Percentiles rank a stretch among this genome's conserved stretches.
These are phyloP conservation scores for Platysternon megacephalum DNA, from an alignment of 2,113 vertebrate genomes.

Conservation along the genomic window DNA sequence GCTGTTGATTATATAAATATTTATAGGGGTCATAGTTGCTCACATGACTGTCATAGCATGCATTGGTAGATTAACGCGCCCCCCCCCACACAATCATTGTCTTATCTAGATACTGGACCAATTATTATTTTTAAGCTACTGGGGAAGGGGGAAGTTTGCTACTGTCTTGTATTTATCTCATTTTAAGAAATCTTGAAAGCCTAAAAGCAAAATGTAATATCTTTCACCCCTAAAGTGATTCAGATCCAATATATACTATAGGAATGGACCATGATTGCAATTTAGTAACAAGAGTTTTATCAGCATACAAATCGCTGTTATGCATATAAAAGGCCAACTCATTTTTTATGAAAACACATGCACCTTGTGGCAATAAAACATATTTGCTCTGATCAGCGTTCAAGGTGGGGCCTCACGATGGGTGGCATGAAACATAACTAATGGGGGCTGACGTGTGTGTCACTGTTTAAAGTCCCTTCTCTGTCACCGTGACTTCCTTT, in stretches of 20 bases:
- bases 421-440: conserved; percentile 1
- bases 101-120: neutral
- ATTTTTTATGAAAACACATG: neutral
- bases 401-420: neutral
- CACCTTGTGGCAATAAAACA: neutral
- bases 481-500: neutral
- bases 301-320: neutral
- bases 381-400: conserved; percentile 46
- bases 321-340: neutral
- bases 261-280: neutral
- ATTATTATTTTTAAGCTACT: neutral
- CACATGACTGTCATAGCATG: neutral
- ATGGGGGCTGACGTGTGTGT: neutral
- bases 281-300: neutral
- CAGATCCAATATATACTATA: neutral
- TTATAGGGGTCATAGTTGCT: neutral
- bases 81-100: neutral
- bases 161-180: neutral
- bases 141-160: neutral
- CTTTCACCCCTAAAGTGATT: neutral
- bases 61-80: neutral
- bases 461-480: conserved; percentile 45
- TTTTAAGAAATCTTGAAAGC: neutral
- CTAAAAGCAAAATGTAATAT: neutral
- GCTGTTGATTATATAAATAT: neutral